Evolutionary conservation across 2,888 invertebrate genomes (phyloP).

Genomic region (Oconnorella tubifera): DNA sequence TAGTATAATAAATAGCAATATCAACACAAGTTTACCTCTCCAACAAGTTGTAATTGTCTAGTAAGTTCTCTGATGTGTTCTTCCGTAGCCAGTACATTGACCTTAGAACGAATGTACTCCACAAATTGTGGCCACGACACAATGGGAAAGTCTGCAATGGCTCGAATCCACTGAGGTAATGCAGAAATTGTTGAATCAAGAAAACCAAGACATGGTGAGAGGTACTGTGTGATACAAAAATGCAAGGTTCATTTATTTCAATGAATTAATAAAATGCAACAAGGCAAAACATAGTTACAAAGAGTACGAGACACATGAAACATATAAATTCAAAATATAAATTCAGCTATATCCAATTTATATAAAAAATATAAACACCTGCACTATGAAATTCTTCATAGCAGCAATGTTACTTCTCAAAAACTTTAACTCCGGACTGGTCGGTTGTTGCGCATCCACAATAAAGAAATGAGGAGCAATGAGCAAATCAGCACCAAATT

Average conservation of each 20-base stretch:
- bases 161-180: slow-evolving; percentile 4
- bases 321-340: too few species aligned
- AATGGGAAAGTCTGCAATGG: slow-evolving; percentile 8
- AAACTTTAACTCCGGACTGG: slow-evolving; percentile 64
- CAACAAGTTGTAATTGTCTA: slow-evolving; percentile 65
- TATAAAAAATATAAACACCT: slow-evolving; percentile 49
- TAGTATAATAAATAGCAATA: too few species aligned
- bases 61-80: slow-evolving; percentile 65
- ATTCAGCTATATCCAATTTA: too few species aligned
- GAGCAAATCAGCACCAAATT: slow-evolving; percentile 63
- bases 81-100: slow-evolving; percentile 67
- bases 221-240: slow-evolving; percentile 13
- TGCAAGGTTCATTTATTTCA: too few species aligned
- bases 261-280: too few species aligned
- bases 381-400: slow-evolving; percentile 60
- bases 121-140: slow-evolving; percentile 11
- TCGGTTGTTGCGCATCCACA: slow-evolving; percentile 65
- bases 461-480: slow-evolving; percentile 62
- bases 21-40: too few species aligned
- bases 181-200: slow-evolving; percentile 2
- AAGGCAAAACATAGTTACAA: too few species aligned
- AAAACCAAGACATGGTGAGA: slow-evolving; percentile 9
- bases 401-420: slow-evolving; percentile 62
- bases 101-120: slow-evolving; percentile 50
- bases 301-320: too few species aligned